A percentile compares a stretch with the other conserved stretches of the same genome.
Evolutionary conservation across 2,888 invertebrate species (phyloP).

Genomic region (Parnassius mnemosyne): DNA sequence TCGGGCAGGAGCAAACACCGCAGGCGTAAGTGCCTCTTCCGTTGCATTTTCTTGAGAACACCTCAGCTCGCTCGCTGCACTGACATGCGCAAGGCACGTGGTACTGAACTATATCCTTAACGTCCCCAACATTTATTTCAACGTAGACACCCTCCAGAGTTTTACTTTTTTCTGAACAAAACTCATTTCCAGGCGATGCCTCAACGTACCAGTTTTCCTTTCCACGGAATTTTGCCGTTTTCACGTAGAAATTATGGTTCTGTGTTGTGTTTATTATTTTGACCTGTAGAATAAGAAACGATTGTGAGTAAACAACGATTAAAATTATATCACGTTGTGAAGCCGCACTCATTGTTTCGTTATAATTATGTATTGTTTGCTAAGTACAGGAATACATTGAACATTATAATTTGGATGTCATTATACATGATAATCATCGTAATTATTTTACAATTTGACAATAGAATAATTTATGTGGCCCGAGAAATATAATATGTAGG

Average conservation of each 20-base stretch:
- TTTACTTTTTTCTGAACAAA: constrained; percentile 46
- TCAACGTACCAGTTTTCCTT: constrained; percentile 35
- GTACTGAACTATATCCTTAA: constrained; percentile 46
- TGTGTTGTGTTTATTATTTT: constrained; percentile 45
- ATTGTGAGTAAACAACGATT: not conserved
- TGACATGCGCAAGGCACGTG: constrained; percentile 61
- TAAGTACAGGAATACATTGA: constrained; percentile 4
- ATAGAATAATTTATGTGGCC: not conserved
- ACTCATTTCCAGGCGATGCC: constrained; percentile 37
- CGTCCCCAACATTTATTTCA: constrained; percentile 41
- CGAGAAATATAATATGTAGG: too few relatives aligned
- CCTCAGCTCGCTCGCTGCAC: constrained; percentile 49
- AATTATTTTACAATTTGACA: constrained; percentile 10
- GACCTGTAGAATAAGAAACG: constrained; percentile 27
- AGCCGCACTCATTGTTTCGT: constrained; percentile 4
- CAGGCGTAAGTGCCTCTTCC: constrained; percentile 78
- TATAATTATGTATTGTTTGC: constrained; percentile 13
- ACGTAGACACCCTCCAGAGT: constrained; percentile 44
- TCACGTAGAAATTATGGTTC: constrained; percentile 33
- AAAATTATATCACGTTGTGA: constrained; percentile 19
- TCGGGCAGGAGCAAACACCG: constrained; percentile 82
- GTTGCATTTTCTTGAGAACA: constrained; percentile 62
- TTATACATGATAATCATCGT: constrained; percentile 9
- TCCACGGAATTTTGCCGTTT: constrained; percentile 31
- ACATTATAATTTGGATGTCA: constrained; percentile 10